Evolutionary conservation across 2,797 vertebrate species (phyloP).

Genomic region (Paramormyrops hopkinsi): DNA sequence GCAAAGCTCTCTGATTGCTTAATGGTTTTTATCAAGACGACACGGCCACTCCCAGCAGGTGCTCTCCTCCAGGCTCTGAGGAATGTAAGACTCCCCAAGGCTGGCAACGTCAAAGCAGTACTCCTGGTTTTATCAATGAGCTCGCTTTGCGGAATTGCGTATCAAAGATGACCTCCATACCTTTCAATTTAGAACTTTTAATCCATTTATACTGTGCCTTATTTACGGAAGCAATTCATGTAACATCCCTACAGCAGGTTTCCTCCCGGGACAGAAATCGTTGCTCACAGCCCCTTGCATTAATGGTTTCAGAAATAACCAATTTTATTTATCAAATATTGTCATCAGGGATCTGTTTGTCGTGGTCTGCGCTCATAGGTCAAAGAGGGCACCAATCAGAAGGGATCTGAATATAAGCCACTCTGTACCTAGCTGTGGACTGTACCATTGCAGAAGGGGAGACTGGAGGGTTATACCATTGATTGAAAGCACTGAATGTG

Average conservation of each 20-base stretch:
- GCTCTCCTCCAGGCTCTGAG: background rate
- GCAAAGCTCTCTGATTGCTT: background rate
- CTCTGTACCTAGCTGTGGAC: background rate
- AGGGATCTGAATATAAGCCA: background rate
- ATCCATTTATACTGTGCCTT: background rate
- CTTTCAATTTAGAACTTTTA: background rate
- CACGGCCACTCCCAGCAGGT: background rate
- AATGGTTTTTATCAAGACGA: background rate
- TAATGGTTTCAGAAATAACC: background rate
- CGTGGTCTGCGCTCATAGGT: background rate
- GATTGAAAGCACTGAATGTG: background rate
- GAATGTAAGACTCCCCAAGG: background rate
- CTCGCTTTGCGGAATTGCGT: slow-evolving; percentile 6
- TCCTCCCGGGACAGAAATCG: background rate
- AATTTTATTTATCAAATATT: background rate
- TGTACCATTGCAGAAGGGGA: background rate
- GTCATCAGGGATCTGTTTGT: background rate
- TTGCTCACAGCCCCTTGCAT: background rate
- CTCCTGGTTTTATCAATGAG: background rate
- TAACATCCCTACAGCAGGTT: background rate
- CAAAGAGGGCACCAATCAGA: background rate
- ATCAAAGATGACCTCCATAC: slow-evolving; percentile 10
- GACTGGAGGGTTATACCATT: background rate
- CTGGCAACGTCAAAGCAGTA: background rate
- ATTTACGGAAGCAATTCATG: background rate